Evolutionary conservation across 1,140 invertebrate genomes (phyloP), one percentile per base, ranked within the genome.

Genomic region (Drosophila bocqueti): DNA sequence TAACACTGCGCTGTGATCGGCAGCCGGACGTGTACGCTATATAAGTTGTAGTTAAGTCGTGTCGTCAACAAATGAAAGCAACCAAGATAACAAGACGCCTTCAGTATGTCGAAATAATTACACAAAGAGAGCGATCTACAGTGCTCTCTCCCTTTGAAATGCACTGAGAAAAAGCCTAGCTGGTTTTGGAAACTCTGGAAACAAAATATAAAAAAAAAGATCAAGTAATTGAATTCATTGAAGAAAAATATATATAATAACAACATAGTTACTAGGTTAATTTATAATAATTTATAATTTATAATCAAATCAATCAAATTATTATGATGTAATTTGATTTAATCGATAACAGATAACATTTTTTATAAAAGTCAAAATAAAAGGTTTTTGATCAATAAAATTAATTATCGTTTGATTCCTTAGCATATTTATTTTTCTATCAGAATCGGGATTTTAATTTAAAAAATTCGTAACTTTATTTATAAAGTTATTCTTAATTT

Each of bases 71-170:
- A 76, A 59, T 38, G 61, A 61, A 67, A 61, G 57, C 57, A 40
- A 61, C 40, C 52, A 68, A 50, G 64, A 77, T 77, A 77, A 76
- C 64, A 68, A 58, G 55, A 50, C 65, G 68, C 50, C 68, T 72
- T 29, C 21, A 73, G 68, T 59, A 52, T 52, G 69, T 72, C 69
- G 69, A 61, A 73, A 61, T 52, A 73, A 73, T 73, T 73, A 73
- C 34, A 73, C 69, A 61, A 60, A 73, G 73, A 67, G 74, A 76
- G 55, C 42, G 52, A 15, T 65, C 7, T 31, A 29, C 8, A 36
- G 21, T 6, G 9, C 10, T 7, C 43, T 40, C 13, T 31, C 18
- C 10, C 4, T 49, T 7, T 15, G 38, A 11, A 9, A 9, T 21
- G 29, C 46, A 71, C 69, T 46, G 21, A 4, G 13, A 59, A 26